A percentile compares a stretch with the other conserved stretches of the same genome.
Evolutionary conservation across 2,888 invertebrate genomes (phyloP).

Genomic region (Eupithecia insigniata): DNA sequence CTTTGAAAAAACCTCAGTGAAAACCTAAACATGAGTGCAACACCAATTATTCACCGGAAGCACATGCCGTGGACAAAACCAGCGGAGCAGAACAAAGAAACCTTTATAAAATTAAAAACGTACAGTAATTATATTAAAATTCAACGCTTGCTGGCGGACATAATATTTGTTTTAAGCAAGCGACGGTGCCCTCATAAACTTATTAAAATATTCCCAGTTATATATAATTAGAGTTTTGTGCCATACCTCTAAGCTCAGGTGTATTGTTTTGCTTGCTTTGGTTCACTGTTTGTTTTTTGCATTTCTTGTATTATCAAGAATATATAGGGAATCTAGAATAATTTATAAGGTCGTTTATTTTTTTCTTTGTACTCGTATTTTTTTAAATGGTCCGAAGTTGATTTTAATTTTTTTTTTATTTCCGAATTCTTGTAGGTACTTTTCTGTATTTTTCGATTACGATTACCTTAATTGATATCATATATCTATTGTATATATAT

Average conservation of each 20-base stretch:
- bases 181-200: conserved; percentile 75
- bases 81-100: conserved; percentile 59
- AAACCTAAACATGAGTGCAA: conserved; percentile 23
- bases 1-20: conserved; percentile 24
- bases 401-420: too few relatives aligned
- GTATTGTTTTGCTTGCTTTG: conserved; percentile 57
- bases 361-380: too few relatives aligned
- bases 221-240: conserved; percentile 77
- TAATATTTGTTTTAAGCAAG: conserved; percentile 80
- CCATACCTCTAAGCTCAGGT: conserved; percentile 72
- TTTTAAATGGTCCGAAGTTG: too few relatives aligned
- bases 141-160: conserved; percentile 75
- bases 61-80: conserved; percentile 28
- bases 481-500: too few relatives aligned
- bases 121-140: conserved; percentile 82
- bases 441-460: too few relatives aligned
- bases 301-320: conserved; percentile 11
- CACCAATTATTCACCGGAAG: conserved; percentile 24
- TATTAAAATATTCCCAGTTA: conserved; percentile 82
- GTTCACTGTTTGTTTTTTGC: conserved; percentile 42
- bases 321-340: background rate
- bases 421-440: too few relatives aligned
- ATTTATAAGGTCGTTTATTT: too few relatives aligned
- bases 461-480: too few relatives aligned
- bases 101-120: conserved; percentile 82